Evolutionary conservation across 1,140 invertebrate genomes (phyloP).

Genomic region (Aphelenchoides fujianensis): DNA sequence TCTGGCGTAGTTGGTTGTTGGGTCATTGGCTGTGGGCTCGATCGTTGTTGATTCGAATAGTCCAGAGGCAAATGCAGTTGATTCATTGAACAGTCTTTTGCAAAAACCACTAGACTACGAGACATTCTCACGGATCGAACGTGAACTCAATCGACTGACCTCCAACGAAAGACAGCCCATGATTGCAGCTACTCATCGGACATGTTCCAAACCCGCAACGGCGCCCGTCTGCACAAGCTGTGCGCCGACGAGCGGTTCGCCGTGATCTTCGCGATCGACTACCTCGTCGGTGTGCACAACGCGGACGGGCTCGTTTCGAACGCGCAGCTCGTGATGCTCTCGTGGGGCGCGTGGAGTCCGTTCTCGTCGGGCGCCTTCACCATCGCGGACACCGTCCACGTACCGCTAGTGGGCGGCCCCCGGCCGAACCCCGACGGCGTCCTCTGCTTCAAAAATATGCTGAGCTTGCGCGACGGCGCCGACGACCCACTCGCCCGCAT

Average conservation of each 20-base stretch:
- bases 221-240: constrained; percentile 22
- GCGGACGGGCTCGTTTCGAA: constrained; percentile 28
- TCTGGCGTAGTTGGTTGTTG: neutral
- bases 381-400: constrained; percentile 42
- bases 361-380: constrained; percentile 23
- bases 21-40: no score
- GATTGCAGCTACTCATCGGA: neutral
- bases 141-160: no score
- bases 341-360: constrained; percentile 44
- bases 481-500: neutral
- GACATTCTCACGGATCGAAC: no score
- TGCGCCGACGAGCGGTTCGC: constrained; percentile 38
- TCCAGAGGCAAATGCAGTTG: no score
- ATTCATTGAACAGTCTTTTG: no score
- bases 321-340: constrained; percentile 30
- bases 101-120: no score
- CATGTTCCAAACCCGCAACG: constrained; percentile 13
- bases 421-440: constrained; percentile 40
- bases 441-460: constrained; percentile 38
- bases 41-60: neutral
- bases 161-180: no score
- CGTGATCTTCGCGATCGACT: constrained; percentile 38
- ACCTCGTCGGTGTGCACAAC: constrained; percentile 31
- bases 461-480: neutral
- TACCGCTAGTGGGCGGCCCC: constrained; percentile 43